Evolutionary conservation across 1,140 invertebrate species (phyloP).

Genomic region (Neodiprion fabricii): DNA sequence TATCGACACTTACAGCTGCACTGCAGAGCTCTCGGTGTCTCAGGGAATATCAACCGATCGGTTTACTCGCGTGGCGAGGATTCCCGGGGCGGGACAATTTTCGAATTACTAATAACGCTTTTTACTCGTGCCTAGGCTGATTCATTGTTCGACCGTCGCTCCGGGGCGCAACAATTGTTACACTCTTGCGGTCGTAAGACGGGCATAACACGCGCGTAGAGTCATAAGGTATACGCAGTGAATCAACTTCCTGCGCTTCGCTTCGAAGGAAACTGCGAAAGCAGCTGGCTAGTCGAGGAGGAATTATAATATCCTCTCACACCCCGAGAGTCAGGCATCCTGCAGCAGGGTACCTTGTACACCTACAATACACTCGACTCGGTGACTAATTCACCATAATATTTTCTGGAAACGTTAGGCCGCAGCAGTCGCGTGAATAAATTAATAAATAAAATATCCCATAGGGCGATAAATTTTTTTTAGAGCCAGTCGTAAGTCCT

Average conservation of each 20-base stretch:
- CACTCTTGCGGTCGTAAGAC: neutral
- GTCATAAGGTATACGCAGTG: neutral
- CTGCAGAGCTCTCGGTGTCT: no score
- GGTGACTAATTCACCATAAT: neutral
- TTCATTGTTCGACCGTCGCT: neutral
- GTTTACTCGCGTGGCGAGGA: no score
- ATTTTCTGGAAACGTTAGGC: no score
- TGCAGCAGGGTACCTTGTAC: neutral
- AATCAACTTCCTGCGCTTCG: slow-evolving; percentile 4
- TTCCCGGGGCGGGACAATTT: no score
- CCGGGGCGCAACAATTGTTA: neutral
- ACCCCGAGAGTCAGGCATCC: neutral
- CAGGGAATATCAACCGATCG: no score
- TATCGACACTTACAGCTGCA: no score
- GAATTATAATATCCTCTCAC: neutral
- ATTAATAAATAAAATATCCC: no score
- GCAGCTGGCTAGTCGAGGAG: neutral
- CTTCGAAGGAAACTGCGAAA: neutral
- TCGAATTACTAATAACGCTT: neutral
- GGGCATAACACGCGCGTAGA: neutral
- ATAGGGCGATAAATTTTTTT: no score
- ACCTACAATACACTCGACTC: neutral
- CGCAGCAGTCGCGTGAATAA: no score
- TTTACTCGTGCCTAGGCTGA: neutral
- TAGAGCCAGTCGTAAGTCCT: no score